Evolutionary conservation across 2,888 invertebrate genomes (phyloP), one percentile per base, ranked within the genome.

Genomic region (Ephialtes manifestator): DNA sequence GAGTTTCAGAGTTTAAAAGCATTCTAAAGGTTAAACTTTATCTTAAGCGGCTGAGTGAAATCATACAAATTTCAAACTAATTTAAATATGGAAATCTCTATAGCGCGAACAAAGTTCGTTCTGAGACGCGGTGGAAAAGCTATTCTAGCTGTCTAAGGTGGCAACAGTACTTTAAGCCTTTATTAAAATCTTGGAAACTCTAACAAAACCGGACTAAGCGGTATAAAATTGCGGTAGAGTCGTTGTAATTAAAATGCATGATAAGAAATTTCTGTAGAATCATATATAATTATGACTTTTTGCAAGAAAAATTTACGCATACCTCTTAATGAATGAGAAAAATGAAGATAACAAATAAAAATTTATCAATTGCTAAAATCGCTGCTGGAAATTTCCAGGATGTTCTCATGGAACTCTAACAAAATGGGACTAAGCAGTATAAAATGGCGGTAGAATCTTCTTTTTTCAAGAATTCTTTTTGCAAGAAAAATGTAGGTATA

Each of bases 1-100:
- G 24, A 58, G 31, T 58, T 15, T 58, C 24, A 31, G 10, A 18
- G 10, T 53, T 18, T 18, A 53, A 53, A 53, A 18, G n/a, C 48
- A 18, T 18, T 18, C 18, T 4, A 4, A n/a, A 18, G 51, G n/a
- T 8, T 53, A 53, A 53, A 7, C 15, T 46, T 46, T 53, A 18
- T 5, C n/a, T 55, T 20, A 55, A 20, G 55, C 11, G 11, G 20
- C 55, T 4, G 55, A 55, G 55, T 24, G 55, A 24, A 55, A 55
- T 55, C 11, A 48, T 48, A 48, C 20, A 20, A 55, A 20, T 24
- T 8, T 20, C 0, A 55, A 55, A 55, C 24, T 55, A 55, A 55
- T 55, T 55, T 20, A 11, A 55, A 55, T 55, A 55, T 55, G 55
- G 20, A 55, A 55, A 55, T 55, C 55, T 11, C 48, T 20, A n/a